These are phyloP conservation scores for Xenopus laevis DNA, from an alignment of 2,113 vertebrate genomes.

Conservation along the genomic window DNA sequence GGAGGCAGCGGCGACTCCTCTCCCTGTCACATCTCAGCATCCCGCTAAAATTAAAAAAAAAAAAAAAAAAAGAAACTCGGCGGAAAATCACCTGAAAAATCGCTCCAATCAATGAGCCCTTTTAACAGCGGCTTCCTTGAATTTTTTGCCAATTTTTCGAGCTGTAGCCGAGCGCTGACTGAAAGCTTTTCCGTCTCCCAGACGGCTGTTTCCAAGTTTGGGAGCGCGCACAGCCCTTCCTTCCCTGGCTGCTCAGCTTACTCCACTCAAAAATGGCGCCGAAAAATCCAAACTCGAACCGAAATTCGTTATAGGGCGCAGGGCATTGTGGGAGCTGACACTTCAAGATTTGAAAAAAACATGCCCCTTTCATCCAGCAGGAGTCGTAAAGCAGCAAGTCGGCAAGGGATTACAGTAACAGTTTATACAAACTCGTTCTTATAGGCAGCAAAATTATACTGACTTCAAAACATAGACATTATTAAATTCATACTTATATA, in stretches of 20 bases:
- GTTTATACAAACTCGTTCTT: no score
- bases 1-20: no score
- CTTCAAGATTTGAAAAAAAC: slow-evolving; percentile 66
- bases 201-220: background rate
- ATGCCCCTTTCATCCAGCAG: slow-evolving; percentile 67
- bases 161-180: slow-evolving; percentile 27
- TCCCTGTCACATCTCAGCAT: background rate
- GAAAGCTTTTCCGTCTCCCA: background rate
- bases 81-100: slow-evolving; percentile 21
- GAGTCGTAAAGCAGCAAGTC: no score
- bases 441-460: no score
- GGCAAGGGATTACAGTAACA: no score
- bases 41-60: slow-evolving; percentile 32
- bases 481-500: no score
- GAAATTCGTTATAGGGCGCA: slow-evolving; percentile 96
- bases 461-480: no score
- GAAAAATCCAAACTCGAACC: slow-evolving; percentile 91
- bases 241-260: slow-evolving; percentile 54
- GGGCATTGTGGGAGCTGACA: slow-evolving; percentile 78
- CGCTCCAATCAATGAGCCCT: background rate
- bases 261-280: slow-evolving; percentile 98
- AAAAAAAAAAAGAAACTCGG: background rate
- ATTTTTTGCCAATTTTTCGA: slow-evolving; percentile 40
- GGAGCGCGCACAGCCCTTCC: background rate
- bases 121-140: background rate